Base-by-base conservation (phyloP, 2,797 vertebrate genomes). In the Poecilia gillii region DNA sequence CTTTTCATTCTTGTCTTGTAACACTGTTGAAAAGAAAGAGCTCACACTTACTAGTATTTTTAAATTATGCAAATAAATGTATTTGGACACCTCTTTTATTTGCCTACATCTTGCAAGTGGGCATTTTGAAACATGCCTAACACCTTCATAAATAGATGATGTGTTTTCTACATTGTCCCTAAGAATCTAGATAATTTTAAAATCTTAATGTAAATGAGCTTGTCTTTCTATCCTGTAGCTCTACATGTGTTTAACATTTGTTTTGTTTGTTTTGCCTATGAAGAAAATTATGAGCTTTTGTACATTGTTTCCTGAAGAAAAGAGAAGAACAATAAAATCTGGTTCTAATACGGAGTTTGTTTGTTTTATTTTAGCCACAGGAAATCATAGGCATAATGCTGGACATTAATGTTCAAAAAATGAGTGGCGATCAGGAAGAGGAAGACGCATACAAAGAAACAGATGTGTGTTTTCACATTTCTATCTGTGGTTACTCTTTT, bases 241-340 rank as follows among this genome's bases (percentile, higher is more conserved):
- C 72, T 81, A 85, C 73, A 43, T 80, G 73, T 89, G 78, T 86
- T 79, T 79, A 85, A 86, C 84, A 92, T 82, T 79, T 89, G 78
- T 84, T 76, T 84, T 88, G 80, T 83, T 84, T 77, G 76, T 59
- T 73, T 86, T 88, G 76, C 82, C 81, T 82, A 76, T 81, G 80
- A 83, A 87, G 84, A 89, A 83, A 92, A 93, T 78, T 3, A 90
- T 93, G 89, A 87, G 89, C 89, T 94, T 92, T 92, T 90, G 86
- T 90, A 91, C 73, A 90, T 89, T 84, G 87, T 93, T 90, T 81
- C 84, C 75, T 79, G 71, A 92, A 94, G 78, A 90, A 92, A 94
- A 94, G 43, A 87, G 82, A 73, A 57, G 36, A 83, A 59, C 76
- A 82, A 72, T 59, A 39, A 87, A 33, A 6, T 4, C 9, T 59